Evolutionary conservation across 53 echinoderm and acorn worm species (phyloP).

Genomic region (Henricia sp.): DNA sequence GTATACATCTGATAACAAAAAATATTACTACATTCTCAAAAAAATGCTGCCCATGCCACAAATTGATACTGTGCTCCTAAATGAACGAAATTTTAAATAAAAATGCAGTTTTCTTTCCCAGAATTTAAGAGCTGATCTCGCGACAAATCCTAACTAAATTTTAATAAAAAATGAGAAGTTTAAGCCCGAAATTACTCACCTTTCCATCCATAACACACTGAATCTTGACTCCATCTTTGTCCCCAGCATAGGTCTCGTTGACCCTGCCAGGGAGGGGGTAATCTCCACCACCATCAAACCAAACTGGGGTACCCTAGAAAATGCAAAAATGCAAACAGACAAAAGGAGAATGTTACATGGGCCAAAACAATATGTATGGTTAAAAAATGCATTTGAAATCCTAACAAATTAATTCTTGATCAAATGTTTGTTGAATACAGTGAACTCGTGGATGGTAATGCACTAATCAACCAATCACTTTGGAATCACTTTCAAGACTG

Average conservation of each 20-base stretch:
- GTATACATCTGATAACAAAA: conserved; percentile 29
- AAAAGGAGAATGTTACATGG: background rate
- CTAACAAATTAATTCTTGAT: background rate
- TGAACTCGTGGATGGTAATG: too few species aligned
- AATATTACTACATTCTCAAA: too few species aligned
- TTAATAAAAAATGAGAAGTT: too few species aligned
- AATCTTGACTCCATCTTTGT: conserved; percentile 51
- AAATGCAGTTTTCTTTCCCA: too few species aligned
- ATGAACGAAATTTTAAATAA: too few species aligned
- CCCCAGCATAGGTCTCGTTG: conserved; percentile 50
- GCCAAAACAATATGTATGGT: background rate
- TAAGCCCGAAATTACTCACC: conserved; percentile 51
- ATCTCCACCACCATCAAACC: conserved; percentile 85
- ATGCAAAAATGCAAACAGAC: background rate
- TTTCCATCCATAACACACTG: conserved; percentile 76
- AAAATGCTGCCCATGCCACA: too few species aligned
- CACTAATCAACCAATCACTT: too few species aligned
- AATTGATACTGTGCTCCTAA: too few species aligned
- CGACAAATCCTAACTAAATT: too few species aligned
- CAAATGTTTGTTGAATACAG: too few species aligned
- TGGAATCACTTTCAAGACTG: too few species aligned
- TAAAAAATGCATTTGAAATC: conserved; percentile 4
- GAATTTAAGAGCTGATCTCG: too few species aligned
- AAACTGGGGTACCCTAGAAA: conserved; percentile 82
- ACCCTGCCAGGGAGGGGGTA: conserved; percentile 89